Percentiles rank a stretch among this genome's conserved stretches.
Conservation (phyloP, 30 jellyfish, hydroid and myxozoan species). For the Turritopsis dohrnii region DNA sequence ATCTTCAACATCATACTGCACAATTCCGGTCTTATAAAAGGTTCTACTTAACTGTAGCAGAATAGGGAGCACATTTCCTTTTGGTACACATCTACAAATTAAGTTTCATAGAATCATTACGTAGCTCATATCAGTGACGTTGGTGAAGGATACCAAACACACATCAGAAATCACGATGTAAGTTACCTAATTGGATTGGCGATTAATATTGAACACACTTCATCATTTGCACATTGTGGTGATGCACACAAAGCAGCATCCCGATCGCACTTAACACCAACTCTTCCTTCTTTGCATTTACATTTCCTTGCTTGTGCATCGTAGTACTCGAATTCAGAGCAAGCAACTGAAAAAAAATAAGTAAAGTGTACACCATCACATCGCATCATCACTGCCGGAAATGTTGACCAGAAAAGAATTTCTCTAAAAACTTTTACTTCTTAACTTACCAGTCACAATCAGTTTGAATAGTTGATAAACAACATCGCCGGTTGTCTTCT, state of each 20-base stretch:
- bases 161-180: background rate
- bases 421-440: too few relatives aligned
- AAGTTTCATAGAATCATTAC: too few relatives aligned
- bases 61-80: conserved; percentile 46
- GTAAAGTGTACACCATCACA: too few relatives aligned
- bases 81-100: conserved; percentile 61
- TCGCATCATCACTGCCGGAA: too few relatives aligned
- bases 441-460: background rate
- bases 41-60: conserved; percentile 37
- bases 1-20: conserved; percentile 35
- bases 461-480: background rate
- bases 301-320: conserved; percentile 6
- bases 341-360: too few relatives aligned
- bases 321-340: background rate
- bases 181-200: conserved; percentile 37
- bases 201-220: conserved; percentile 55
- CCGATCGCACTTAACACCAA: conserved; percentile 64
- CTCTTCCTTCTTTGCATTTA: conserved; percentile 44
- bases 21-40: background rate
- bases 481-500: background rate
- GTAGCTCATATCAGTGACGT: too few relatives aligned
- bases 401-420: too few relatives aligned
- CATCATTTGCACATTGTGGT: conserved; percentile 31
- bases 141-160: background rate
- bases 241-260: conserved; percentile 46